Conservation (phyloP, 2,888 invertebrate species). For the Escarpia spicata region DNA sequence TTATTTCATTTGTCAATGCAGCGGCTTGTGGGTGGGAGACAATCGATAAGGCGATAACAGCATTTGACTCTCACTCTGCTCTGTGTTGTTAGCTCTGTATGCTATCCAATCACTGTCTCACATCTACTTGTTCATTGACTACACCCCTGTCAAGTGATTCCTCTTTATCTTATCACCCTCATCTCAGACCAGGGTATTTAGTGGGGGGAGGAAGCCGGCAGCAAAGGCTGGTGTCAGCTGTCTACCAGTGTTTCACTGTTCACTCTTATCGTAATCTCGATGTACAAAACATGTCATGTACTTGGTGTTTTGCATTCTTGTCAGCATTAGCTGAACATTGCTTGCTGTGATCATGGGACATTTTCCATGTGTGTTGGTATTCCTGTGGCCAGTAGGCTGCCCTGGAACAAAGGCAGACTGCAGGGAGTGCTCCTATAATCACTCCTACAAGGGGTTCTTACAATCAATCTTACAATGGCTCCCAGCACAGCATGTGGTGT, state of each 20-base stretch:
- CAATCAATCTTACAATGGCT: not conserved
- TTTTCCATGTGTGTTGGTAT: too few relatives aligned
- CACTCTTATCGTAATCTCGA: not conserved
- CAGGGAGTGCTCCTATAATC: too few relatives aligned
- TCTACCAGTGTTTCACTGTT: not conserved
- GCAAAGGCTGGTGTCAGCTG: not conserved
- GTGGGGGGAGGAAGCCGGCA: not conserved
- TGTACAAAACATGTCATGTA: not conserved
- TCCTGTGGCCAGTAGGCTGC: too few relatives aligned
- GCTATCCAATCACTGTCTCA: not conserved
- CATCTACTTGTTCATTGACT: not conserved
- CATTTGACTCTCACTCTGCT: not conserved
- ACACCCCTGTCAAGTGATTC: constrained; percentile 4
- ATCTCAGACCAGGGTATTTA: not conserved
- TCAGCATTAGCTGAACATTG: not conserved
- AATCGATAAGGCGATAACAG: not conserved
- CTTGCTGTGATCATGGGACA: too few relatives aligned
- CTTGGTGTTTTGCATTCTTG: not conserved
- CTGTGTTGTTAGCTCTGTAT: not conserved
- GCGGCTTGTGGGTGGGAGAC: not conserved
- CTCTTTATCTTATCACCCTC: not conserved
- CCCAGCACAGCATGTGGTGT: not conserved
- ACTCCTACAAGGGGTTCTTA: too few relatives aligned
- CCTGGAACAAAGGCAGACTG: not conserved
- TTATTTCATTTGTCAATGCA: not conserved